A percentile compares a stretch with the other conserved stretches of the same genome.
Conservation (phyloP, 1,140 invertebrate species). For the Limonius californicus region DNA sequence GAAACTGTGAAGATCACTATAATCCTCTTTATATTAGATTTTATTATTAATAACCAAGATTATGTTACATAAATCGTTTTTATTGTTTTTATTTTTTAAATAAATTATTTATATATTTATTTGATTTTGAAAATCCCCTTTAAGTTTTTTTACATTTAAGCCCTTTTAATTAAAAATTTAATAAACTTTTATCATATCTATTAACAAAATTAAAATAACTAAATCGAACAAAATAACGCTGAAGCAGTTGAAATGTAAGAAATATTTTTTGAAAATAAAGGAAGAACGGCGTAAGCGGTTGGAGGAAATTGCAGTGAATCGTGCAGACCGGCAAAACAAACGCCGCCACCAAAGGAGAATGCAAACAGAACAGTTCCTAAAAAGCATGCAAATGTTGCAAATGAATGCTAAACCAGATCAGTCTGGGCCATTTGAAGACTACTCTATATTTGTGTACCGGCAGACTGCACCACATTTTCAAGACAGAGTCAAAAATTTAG, state of each 20-base stretch:
- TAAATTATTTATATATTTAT: too few relatives aligned
- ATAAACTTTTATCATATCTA: too few relatives aligned
- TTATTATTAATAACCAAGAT: constrained; percentile 14
- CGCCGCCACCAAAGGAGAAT: constrained; percentile 63
- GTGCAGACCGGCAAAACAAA: constrained; percentile 60
- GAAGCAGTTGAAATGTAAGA: too few relatives aligned
- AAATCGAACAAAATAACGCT: too few relatives aligned
- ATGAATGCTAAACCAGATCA: constrained; percentile 57
- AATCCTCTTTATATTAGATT: constrained; percentile 33
- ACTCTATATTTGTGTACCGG: constrained; percentile 69
- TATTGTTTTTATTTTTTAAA: constrained; percentile 26
- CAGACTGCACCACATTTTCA: constrained; percentile 71
- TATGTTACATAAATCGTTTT: too few relatives aligned
- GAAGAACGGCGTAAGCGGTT: constrained; percentile 63
- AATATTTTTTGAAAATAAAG: too few relatives aligned
- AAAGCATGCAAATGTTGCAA: constrained; percentile 74
- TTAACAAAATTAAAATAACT: too few relatives aligned
- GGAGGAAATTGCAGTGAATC: constrained; percentile 65
- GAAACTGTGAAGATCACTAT: constrained; percentile 31
- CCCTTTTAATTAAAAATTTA: too few relatives aligned
- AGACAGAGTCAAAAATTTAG: constrained; percentile 72
- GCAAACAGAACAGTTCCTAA: constrained; percentile 69
- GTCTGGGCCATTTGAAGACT: constrained; percentile 64
- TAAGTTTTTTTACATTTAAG: too few relatives aligned
- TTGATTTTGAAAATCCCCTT: too few relatives aligned